Percentiles rank a stretch among this genome's conserved stretches.
These are phyloP conservation scores for Pelagia noctiluca DNA, from an alignment of 30 jellyfish, hydroid and myxozoan genomes.

Conservation along the genomic window DNA sequence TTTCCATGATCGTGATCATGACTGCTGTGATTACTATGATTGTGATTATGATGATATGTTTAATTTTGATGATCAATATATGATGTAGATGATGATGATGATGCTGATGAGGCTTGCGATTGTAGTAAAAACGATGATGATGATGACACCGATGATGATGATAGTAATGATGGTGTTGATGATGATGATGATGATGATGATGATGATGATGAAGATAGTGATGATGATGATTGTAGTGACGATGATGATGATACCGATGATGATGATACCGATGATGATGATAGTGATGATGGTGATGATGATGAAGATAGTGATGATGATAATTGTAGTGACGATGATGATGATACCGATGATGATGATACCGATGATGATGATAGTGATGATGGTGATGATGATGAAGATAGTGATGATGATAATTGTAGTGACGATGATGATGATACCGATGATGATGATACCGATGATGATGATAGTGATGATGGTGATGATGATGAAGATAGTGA, in stretches of 20 bases:
- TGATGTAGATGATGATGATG: too few relatives aligned
- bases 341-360: not conserved
- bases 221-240: not conserved
- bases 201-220: not conserved
- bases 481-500: not conserved
- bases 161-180: not conserved
- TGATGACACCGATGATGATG: too few relatives aligned
- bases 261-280: not conserved
- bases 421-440: not conserved
- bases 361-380: not conserved
- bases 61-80: too few relatives aligned
- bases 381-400: not conserved
- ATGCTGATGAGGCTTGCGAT: too few relatives aligned
- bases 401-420: not conserved
- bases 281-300: not conserved
- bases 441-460: not conserved
- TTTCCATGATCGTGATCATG: too few relatives aligned
- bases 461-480: not conserved
- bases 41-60: too few relatives aligned
- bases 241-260: slow-evolving; percentile 1
- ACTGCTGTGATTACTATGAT: too few relatives aligned
- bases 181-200: not conserved
- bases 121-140: too few relatives aligned
- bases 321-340: not conserved
- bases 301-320: not conserved